A percentile compares a stretch with the other conserved stretches of the same genome.
Conservation (phyloP, 2,888 invertebrate genomes). For the Chrysina gloriosa region DNA sequence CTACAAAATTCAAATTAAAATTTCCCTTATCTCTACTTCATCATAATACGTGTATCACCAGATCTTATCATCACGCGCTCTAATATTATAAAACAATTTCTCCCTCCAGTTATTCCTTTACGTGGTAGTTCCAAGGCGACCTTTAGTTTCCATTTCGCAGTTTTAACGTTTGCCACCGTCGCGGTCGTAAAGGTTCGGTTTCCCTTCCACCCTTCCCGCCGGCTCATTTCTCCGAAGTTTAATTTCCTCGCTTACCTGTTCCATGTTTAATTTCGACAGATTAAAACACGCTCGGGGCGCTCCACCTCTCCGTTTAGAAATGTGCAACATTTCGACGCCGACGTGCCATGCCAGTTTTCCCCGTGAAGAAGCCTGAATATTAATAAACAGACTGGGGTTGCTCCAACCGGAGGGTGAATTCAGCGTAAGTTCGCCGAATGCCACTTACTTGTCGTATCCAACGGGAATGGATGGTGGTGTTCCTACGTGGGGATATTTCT, state of each 20-base stretch:
- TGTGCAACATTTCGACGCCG: not conserved
- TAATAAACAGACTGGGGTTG: no score
- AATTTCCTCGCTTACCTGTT: constrained; percentile 33
- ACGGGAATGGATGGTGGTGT: no score
- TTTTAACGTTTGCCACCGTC: constrained; percentile 24
- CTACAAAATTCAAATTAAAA: no score
- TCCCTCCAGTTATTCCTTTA: not conserved
- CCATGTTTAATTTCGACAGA: constrained; percentile 31
- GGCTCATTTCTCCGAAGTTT: constrained; percentile 11
- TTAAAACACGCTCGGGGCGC: constrained; percentile 5
- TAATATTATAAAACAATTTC: not conserved
- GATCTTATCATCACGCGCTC: no score
- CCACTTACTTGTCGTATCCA: no score
- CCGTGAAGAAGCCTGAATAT: not conserved
- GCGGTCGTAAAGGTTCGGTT: constrained; percentile 6
- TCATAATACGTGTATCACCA: no score
- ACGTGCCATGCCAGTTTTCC: not conserved
- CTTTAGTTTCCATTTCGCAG: constrained; percentile 30
- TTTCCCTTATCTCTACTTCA: no score
- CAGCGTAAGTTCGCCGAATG: no score
- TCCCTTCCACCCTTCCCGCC: not conserved
- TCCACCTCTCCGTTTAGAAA: not conserved
- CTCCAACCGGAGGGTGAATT: no score
- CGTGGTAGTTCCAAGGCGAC: constrained; percentile 5
- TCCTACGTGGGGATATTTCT: no score